phyloP scores from a whole-genome alignment of 2,113 vertebrate genomes.

The Calidris pugnax region DNA sequence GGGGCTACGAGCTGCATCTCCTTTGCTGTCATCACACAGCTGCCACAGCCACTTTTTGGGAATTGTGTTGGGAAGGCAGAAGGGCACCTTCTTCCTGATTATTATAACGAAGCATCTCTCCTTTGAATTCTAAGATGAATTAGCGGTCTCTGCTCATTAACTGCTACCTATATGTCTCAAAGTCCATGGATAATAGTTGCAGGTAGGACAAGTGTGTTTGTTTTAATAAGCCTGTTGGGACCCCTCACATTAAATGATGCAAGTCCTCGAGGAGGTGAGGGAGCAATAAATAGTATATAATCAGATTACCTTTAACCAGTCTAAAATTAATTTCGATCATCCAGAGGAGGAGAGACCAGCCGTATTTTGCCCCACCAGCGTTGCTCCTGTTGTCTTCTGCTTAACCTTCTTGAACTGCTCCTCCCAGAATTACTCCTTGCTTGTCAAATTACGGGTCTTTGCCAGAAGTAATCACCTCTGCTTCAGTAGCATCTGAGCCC shows the following conservation, averaged over 20 bases:
- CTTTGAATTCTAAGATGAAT: background rate
- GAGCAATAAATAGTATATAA: conserved; percentile 2
- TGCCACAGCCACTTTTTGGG: background rate
- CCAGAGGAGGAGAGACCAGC: background rate
- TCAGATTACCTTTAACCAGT: background rate
- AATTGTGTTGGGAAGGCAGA: background rate
- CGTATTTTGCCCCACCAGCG: background rate
- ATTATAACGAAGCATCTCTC: background rate
- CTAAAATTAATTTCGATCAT: background rate
- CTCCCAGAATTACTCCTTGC: background rate
- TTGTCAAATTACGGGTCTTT: background rate
- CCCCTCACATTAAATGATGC: background rate
- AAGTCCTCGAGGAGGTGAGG: background rate
- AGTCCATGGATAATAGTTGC: background rate
- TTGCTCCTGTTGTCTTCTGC: background rate
- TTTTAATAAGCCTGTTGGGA: conserved; percentile 25
- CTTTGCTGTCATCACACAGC: background rate
- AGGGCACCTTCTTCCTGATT: conserved; percentile 17
- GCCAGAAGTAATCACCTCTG: background rate
- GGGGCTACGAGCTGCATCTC: background rate
- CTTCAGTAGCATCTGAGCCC: background rate
- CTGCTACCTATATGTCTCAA: background rate
- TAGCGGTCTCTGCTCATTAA: conserved; percentile 25
- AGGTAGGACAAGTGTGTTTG: background rate
- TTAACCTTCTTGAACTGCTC: background rate